Evolutionary conservation across 1,140 invertebrate genomes (phyloP), one percentile per base, ranked within the genome.

Genomic region (Drosophila cardini): DNA sequence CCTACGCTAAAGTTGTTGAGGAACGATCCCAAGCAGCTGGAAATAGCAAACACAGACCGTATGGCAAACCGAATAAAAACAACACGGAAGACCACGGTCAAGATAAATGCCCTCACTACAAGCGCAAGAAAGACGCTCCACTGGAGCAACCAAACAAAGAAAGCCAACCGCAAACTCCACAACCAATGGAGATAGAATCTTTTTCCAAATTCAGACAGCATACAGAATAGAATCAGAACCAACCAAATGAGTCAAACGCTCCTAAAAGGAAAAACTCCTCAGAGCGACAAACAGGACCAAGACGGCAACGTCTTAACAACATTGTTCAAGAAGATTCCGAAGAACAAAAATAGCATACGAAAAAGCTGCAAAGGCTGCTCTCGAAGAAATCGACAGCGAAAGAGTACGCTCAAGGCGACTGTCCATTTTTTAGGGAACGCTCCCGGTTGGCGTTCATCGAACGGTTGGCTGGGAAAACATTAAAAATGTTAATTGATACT

Each of bases 401-500:
- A 6, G 57, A 56, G 42, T 46, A 46, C 42, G 36, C 10, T 26
- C 26, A 36, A 11, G 32, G 56, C 2, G 42, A 69, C 46, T 48
- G 16, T 13, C 1, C 56, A 64, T 76, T 76, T 60, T 76, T 73
- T 73, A 73, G 58, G 50, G 42, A 46, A 36, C 43, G 34, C 32
- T 75, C 67, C 58, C 53, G 52, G 26, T 50, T 74, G 34, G 52
- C 72, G 73, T 72, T 55, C n/a, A 32, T 43, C 36, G 46, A 61
- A 30, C 57, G 40, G 43, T 75, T 71, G 60, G 67, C 58, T 52
- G 53, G 53, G 21, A 75, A n/a, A 63, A 62, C 40, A 38, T 2
- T 72, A 55, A 76, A 61, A 38, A 71, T 72, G 1, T 34, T 76
- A 9, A 74, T 70, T 38, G 64, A 72, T 32, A 75, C 67, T 10